Evolutionary conservation across 2,888 invertebrate species (phyloP), one percentile per base, ranked within the genome.

Genomic region (Drosophila atroscutellata): DNA sequence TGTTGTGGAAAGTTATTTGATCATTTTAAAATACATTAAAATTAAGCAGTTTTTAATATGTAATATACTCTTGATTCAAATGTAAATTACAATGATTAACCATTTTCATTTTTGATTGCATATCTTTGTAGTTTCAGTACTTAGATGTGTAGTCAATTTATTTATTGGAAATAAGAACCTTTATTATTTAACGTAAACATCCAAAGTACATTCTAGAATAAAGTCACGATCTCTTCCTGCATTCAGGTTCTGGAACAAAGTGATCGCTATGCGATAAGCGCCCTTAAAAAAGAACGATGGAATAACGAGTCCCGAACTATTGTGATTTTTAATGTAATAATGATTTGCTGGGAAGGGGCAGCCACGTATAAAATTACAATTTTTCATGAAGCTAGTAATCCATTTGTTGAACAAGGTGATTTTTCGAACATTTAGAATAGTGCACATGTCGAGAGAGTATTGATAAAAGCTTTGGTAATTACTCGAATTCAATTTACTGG

Each of bases 271-370:
- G 13, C 30, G 54, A 55, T 55, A 70, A 34, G 42, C 20, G 2
- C 77, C 80, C 2, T 49, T 36, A 36, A 47, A 70, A 30, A 83
- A 45, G 50, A 77, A 80, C 9, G 72, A 66, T 18, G 85, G 80
- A 11, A 83, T 52, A 26, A 54, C 24, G 5, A 62, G 54, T 1
- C 24, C 49, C 20, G 68, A 66, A 2, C 66, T 39, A 20, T 42
- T 79, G 20, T 74, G 79, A 37, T 76, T 51, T 30, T 18, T 75
- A 0, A 88, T 18, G 45, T 66, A 86, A 49, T 86, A 86, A 37
- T 65, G 37, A 15, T 61, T 70, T 4, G 45, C 36, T 1, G 55
- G 58, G 2, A 83, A 67, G 0, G 91, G 90, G 55, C 91, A 91
- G 3, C 59, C 58, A 1, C 52, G 45, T 8, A 73, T 61, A 20